Evolutionary conservation across 1,140 invertebrate species (phyloP), one percentile per base, ranked within the genome.

Genomic region (Steinernema feltiae): DNA sequence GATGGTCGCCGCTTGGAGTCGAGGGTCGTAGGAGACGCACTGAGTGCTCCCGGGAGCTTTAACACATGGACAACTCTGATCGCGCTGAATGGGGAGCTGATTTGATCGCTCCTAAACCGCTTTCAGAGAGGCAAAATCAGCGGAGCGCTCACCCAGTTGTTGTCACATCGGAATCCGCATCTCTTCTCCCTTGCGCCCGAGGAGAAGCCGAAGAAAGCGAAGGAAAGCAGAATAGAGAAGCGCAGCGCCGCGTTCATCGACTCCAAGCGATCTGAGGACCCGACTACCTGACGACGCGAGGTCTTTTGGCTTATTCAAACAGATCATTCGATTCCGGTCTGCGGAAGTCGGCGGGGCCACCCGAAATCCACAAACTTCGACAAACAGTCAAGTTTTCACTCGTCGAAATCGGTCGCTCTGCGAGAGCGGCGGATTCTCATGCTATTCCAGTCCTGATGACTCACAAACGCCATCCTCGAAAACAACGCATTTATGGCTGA

Each of bases 1-100:
- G 17, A 76, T 24, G 0, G 74, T 24, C 48, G 29, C 74, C 2
- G 74, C 74, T 69, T 69, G 53, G 32, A 71, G 41, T 30, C 48
- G 29, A 30, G 30, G 35, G 70, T 76, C 69, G 30, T 76, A 76
- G 1, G 74, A 30, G 32, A 73, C 18, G 69, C 74, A 76, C 29
- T 48, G 70, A 27, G 1, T 30, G 17, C 30, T 73, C 1, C 30
- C 21, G 0, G 0, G 21, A 1, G 70, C 15, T 1, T 31, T 32
- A 35, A 31, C 41, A n/a, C 46, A 69, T 17, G 53, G 53, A 27
- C 74, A 76, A 31, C 48, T 31, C n/a, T 30, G 48, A 41, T 48
- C 32, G 0, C 0, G 21, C 7, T 17, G 27, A 31, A 18, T 53
- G 24, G 29, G 63, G 15, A 30, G 72, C 0, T 53, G 63, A 32